These are phyloP conservation scores for Flexamia atlantica DNA, from an alignment of 2,888 invertebrate genomes.

Conservation along the genomic window DNA sequence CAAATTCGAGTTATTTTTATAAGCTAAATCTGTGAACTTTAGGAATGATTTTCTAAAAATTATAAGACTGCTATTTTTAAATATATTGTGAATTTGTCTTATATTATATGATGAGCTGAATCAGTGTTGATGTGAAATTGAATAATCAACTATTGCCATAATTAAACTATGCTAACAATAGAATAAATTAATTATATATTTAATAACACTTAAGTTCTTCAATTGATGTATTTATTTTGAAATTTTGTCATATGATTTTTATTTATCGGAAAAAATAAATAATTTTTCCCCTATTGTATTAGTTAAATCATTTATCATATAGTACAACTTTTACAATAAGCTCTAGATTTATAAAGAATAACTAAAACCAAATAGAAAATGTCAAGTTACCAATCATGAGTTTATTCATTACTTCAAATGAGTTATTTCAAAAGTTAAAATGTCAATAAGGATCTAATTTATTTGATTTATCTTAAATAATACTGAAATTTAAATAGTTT, in stretches of 20 bases:
- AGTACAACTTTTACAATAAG: constrained; percentile 25
- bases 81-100: constrained; percentile 13
- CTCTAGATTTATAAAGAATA: neutral
- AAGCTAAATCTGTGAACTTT: constrained; percentile 2
- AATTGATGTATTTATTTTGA: too few relatives aligned
- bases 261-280: too few relatives aligned
- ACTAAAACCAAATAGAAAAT: constrained; percentile 15
- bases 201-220: too few relatives aligned
- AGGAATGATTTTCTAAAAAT: constrained; percentile 13
- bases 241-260: too few relatives aligned
- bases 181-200: too few relatives aligned
- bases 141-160: neutral
- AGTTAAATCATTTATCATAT: neutral
- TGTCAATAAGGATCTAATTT: too few relatives aligned
- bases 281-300: neutral
- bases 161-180: neutral
- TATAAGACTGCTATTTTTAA: constrained; percentile 30
- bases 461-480: too few relatives aligned
- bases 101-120: neutral
- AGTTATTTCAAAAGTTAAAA: too few relatives aligned
- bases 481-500: too few relatives aligned
- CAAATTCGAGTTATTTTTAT: neutral
- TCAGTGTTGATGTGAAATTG: neutral
- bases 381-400: neutral
- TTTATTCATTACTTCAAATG: neutral